phyloP scores from a whole-genome alignment of 1,140 invertebrate genomes.

The Zaprionus vittiger region DNA sequence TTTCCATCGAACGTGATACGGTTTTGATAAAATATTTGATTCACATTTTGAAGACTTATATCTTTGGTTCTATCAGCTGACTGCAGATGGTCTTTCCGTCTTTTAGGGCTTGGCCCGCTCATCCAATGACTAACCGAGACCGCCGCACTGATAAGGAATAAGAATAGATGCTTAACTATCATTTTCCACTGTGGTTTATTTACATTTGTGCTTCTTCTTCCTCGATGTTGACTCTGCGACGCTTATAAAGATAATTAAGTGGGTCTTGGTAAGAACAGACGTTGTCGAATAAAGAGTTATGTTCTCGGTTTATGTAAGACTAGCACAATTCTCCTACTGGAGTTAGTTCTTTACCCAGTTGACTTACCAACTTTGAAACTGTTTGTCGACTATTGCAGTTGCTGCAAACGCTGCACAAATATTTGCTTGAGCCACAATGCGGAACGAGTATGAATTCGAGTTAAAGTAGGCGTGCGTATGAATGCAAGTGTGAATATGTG shows the following conservation, averaged over 20 bases:
- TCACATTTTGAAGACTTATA: neutral
- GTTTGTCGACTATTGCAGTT: conserved; percentile 43
- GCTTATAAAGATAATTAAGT: conserved; percentile 68
- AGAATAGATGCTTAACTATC: conserved; percentile 48
- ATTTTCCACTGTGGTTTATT: conserved; percentile 40
- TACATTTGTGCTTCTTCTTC: conserved; percentile 47
- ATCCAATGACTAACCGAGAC: conserved; percentile 38
- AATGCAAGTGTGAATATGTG: conserved; percentile 16
- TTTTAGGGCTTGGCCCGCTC: conserved; percentile 31
- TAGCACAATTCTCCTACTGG: neutral
- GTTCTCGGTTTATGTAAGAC: conserved; percentile 53
- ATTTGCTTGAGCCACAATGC: conserved; percentile 25
- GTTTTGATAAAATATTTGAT: neutral
- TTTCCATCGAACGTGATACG: neutral
- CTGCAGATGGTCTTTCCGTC: neutral
- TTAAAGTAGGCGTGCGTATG: conserved; percentile 6
- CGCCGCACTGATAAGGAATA: conserved; percentile 38
- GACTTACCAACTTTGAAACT: conserved; percentile 56
- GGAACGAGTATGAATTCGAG: neutral
- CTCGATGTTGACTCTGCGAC: conserved; percentile 23
- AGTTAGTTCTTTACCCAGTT: conserved; percentile 15
- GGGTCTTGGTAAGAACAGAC: conserved; percentile 55
- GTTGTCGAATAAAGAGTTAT: conserved; percentile 64
- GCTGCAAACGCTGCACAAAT: conserved; percentile 45
- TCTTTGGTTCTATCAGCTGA: neutral